These are phyloP conservation scores for Indicator indicator DNA, from an alignment of 2,113 vertebrate species.

Conservation along the genomic window DNA sequence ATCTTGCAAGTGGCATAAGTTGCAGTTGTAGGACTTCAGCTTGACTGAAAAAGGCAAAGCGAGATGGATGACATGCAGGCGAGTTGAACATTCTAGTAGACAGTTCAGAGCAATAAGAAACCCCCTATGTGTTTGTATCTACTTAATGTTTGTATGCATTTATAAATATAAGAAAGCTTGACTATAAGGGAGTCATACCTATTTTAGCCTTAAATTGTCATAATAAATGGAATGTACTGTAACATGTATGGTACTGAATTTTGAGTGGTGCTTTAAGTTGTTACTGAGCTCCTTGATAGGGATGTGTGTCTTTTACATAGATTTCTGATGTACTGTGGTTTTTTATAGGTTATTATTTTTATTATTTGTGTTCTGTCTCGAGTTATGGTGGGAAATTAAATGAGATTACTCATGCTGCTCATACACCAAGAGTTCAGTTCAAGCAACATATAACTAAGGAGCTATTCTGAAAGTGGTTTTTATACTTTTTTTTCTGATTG, in stretches of 20 bases:
- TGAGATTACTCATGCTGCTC: constrained; percentile 10
- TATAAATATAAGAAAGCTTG: constrained; percentile 59
- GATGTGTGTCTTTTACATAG: not conserved
- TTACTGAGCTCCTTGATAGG: constrained; percentile 50
- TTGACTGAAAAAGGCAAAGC: constrained; percentile 42
- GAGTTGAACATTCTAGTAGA: not conserved
- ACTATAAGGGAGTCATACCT: constrained; percentile 52
- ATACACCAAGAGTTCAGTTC: not conserved
- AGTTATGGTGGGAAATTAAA: not conserved
- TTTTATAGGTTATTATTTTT: constrained; percentile 57
- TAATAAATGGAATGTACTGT: constrained; percentile 70
- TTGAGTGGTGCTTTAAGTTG: constrained; percentile 65
- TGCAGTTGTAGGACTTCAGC: constrained; percentile 33
- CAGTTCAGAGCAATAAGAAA: constrained; percentile 66
- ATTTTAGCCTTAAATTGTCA: constrained; percentile 70
- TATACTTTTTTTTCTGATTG: not conserved
- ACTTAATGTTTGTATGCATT: constrained; percentile 61
- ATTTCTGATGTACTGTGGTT: constrained; percentile 38
- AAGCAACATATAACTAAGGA: constrained; percentile 13
- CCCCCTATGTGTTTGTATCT: constrained; percentile 4
- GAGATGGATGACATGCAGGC: constrained; percentile 5
- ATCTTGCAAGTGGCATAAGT: not conserved
- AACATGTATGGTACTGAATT: constrained; percentile 63
- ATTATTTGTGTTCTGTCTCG: not conserved
- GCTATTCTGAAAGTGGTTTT: not conserved